Conservation (phyloP, 2,888 invertebrate species). For the Agriopis aurantiaria region DNA sequence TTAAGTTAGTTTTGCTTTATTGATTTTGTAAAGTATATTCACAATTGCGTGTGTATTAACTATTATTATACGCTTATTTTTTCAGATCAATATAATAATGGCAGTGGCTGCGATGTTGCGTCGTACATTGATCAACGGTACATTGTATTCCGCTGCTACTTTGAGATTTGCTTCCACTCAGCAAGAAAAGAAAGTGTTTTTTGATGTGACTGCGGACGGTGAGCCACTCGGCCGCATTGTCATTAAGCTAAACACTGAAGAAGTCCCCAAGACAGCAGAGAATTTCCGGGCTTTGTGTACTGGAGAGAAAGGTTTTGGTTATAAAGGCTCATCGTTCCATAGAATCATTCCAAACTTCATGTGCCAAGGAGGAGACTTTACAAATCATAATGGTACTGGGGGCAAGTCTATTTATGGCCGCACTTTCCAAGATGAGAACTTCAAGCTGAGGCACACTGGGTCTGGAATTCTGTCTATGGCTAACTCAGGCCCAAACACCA, state of each 20-base stretch:
- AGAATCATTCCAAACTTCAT: constrained; percentile 97
- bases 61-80: constrained; percentile 4
- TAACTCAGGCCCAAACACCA: constrained; percentile 97
- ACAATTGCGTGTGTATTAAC: no score
- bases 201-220: constrained; percentile 95
- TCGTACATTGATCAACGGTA: constrained; percentile 71
- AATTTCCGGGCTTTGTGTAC: constrained; percentile 97
- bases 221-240: constrained; percentile 93
- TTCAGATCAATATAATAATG: constrained; percentile 52
- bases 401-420: constrained; percentile 99
- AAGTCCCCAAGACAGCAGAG: constrained; percentile 97
- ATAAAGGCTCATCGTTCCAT: constrained; percentile 96
- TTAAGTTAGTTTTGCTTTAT: no score
- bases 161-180: constrained; percentile 76
- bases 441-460: constrained; percentile 95
- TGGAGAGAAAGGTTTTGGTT: constrained; percentile 89
- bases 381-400: constrained; percentile 96
- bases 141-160: constrained; percentile 76
- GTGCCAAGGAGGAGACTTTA: constrained; percentile 98
- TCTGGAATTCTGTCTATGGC: constrained; percentile 98
- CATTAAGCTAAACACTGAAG: constrained; percentile 95
- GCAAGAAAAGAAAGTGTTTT: constrained; percentile 89
- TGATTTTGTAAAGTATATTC: no score
- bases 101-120: constrained; percentile 65
- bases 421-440: constrained; percentile 97